Conservation (phyloP, 2,797 vertebrate species). For the Miichthys miiuy region DNA sequence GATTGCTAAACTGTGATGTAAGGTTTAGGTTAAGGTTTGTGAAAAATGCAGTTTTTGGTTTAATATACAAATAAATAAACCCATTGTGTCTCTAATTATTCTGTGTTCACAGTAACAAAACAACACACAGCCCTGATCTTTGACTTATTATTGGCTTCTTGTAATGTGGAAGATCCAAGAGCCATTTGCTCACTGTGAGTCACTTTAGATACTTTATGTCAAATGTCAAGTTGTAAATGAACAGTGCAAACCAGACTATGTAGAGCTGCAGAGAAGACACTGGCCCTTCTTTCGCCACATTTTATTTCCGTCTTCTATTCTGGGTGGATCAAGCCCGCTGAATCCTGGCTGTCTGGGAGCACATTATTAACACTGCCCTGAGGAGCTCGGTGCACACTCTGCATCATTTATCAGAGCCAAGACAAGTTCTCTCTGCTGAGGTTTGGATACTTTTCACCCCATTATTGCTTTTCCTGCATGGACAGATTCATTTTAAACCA, state of each 20-base stretch:
- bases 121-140: background rate
- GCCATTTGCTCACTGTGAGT: background rate
- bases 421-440: slow-evolving; percentile 37
- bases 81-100: background rate
- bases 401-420: slow-evolving; percentile 51
- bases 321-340: slow-evolving; percentile 17
- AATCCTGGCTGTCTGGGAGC: slow-evolving; percentile 27
- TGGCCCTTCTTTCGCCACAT: slow-evolving; percentile 3
- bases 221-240: slow-evolving; percentile 19
- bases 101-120: background rate
- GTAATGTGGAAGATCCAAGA: background rate
- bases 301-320: slow-evolving; percentile 30
- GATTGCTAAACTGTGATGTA: too few relatives aligned
- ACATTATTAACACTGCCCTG: slow-evolving; percentile 46
- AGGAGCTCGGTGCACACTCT: slow-evolving; percentile 34
- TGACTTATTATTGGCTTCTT: background rate
- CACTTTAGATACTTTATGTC: background rate
- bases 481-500: slow-evolving; percentile 19
- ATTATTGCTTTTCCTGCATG: slow-evolving; percentile 22
- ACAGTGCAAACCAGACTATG: background rate
- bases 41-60: background rate
- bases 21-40: too few relatives aligned
- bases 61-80: background rate
- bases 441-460: slow-evolving; percentile 8
- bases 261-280: background rate